Evolutionary conservation across 2,888 invertebrate species (phyloP).

Genomic region (Mechanitis messenoides): DNA sequence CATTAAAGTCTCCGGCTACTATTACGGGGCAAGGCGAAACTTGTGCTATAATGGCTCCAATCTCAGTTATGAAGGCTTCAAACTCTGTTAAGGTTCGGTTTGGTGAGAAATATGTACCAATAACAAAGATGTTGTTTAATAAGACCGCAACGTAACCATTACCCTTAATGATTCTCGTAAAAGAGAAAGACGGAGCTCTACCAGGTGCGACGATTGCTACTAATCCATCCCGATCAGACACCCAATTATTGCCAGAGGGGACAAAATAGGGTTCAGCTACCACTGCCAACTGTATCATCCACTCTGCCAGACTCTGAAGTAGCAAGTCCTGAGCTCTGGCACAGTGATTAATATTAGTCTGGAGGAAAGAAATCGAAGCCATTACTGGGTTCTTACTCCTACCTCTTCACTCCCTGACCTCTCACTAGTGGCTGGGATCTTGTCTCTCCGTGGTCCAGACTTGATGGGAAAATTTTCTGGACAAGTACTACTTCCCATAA

Average conservation of each 20-base stretch:
- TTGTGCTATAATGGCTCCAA: conserved; percentile 14
- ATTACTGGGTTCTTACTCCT: conserved; percentile 3
- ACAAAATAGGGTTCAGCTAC: conserved; percentile 28
- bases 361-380: conserved; percentile 7
- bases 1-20: conserved; percentile 21
- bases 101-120: conserved; percentile 23
- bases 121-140: conserved; percentile 14
- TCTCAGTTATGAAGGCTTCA: conserved; percentile 14
- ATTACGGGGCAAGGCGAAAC: conserved; percentile 15
- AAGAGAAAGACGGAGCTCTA: neutral
- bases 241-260: conserved; percentile 21
- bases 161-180: conserved; percentile 7
- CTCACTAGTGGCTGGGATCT: neutral
- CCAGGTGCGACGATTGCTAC: conserved; percentile 16
- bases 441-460: neutral
- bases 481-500: conserved; percentile 10
- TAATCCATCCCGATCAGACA: conserved; percentile 13
- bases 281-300: conserved; percentile 19
- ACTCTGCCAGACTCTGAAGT: conserved; percentile 17
- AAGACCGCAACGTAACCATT: conserved; percentile 14
- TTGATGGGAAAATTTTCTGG: neutral
- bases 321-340: conserved; percentile 18
- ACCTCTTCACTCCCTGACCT: neutral
- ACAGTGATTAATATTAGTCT: conserved; percentile 22
- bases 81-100: conserved; percentile 13